phyloP scores from a whole-genome alignment of 2,888 invertebrate species.

The Aethes cnicana region DNA sequence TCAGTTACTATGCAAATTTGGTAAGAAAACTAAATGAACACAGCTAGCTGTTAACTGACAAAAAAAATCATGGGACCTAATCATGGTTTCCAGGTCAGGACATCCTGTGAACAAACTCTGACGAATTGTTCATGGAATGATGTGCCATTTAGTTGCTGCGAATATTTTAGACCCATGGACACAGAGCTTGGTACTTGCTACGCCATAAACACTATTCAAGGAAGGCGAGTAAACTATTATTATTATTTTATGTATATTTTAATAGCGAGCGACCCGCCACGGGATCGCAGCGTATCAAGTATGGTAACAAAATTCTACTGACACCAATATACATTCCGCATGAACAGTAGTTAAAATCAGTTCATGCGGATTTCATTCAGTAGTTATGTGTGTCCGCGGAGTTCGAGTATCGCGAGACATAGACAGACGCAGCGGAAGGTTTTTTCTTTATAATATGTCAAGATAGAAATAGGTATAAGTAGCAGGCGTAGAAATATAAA shows the following conservation, averaged over 20 bases:
- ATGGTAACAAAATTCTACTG: too few species aligned
- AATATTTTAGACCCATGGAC: conserved; percentile 84
- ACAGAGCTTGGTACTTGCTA: conserved; percentile 87
- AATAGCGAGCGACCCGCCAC: too few species aligned
- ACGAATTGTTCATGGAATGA: conserved; percentile 84
- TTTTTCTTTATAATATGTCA: not conserved
- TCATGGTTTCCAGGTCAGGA: conserved; percentile 68
- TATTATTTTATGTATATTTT: too few species aligned
- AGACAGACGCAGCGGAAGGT: not conserved
- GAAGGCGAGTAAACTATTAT: conserved; percentile 65
- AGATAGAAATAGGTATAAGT: not conserved
- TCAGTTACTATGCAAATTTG: conserved; percentile 82
- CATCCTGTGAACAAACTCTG: conserved; percentile 81
- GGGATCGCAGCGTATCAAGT: too few species aligned
- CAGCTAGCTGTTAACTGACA: too few species aligned
- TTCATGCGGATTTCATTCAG: too few species aligned
- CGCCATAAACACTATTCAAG: conserved; percentile 85
- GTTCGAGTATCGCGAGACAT: too few species aligned
- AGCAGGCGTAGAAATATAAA: not conserved
- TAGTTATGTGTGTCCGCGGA: too few species aligned
- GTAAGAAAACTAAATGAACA: conserved; percentile 57
- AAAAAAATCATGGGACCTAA: not conserved
- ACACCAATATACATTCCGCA: too few species aligned
- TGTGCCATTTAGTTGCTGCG: conserved; percentile 84
- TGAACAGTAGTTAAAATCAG: too few species aligned